A percentile compares a stretch with the other conserved stretches of the same genome.
phyloP scores from a whole-genome alignment of 2,113 vertebrate genomes.

The Promerops cafer region DNA sequence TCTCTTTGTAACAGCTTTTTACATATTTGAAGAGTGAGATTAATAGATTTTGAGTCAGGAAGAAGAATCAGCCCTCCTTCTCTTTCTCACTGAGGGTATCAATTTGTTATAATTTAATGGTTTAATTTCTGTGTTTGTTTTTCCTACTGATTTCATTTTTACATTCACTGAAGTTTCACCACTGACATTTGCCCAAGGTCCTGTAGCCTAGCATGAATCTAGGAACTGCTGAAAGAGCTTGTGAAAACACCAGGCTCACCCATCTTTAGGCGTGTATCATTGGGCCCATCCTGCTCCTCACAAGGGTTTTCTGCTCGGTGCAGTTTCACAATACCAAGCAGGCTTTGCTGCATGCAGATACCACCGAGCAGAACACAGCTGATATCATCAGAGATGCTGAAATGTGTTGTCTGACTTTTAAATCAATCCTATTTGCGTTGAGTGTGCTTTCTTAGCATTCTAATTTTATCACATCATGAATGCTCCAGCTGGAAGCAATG shows the following conservation, averaged over 20 bases:
- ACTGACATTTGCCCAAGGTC: background rate
- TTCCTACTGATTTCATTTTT: background rate
- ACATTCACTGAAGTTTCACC: background rate
- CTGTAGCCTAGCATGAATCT: background rate
- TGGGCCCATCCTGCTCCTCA: background rate
- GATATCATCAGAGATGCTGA: conserved; percentile 23
- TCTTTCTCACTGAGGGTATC: background rate
- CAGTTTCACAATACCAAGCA: background rate
- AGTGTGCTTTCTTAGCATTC: conserved; percentile 55
- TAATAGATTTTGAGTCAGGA: background rate
- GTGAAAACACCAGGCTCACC: background rate
- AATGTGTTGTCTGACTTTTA: conserved; percentile 63
- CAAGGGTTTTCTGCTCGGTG: background rate
- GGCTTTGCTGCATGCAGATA: background rate
- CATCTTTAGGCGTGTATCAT: background rate
- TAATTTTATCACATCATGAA: conserved; percentile 64
- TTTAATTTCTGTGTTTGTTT: background rate
- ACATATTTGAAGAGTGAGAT: background rate
- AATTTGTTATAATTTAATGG: background rate
- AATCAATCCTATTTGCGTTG: conserved; percentile 43
- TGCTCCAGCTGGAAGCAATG: conserved; percentile 56
- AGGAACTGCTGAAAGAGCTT: background rate
- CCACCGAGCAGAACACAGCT: background rate
- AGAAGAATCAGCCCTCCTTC: background rate
- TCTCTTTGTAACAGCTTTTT: background rate